These are phyloP conservation scores for Ennomos quercinarius DNA, from an alignment of 2,888 invertebrate species.

Conservation along the genomic window DNA sequence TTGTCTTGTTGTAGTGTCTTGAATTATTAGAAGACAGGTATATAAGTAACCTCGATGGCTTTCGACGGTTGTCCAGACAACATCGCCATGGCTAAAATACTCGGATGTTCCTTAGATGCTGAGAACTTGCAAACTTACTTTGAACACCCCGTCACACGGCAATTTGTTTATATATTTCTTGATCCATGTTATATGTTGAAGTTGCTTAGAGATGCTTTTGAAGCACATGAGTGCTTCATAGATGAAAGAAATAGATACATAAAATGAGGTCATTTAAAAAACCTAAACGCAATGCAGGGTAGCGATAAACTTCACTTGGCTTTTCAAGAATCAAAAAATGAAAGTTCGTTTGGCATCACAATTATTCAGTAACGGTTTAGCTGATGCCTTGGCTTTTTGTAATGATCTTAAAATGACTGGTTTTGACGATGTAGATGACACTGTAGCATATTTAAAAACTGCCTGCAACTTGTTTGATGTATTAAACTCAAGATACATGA, in stretches of 20 bases:
- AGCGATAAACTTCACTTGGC: neutral
- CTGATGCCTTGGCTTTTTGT: neutral
- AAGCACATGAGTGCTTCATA: neutral
- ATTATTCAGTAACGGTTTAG: neutral
- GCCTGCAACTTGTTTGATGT: neutral
- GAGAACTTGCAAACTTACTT: neutral
- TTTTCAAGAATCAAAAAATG: neutral
- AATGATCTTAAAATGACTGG: neutral
- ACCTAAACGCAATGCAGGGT: neutral
- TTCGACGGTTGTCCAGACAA: neutral
- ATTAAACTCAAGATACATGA: too few species aligned
- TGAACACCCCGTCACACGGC: too few species aligned
- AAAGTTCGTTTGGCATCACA: neutral
- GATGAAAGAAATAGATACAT: neutral
- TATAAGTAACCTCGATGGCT: neutral
- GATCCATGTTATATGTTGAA: neutral
- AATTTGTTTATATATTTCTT: neutral
- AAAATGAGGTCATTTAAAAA: neutral
- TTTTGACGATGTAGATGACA: neutral
- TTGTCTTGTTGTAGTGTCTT: neutral
- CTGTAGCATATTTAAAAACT: neutral
- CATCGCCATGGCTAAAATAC: neutral
- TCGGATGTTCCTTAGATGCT: conserved; percentile 1
- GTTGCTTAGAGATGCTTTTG: neutral
- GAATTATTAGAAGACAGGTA: conserved; percentile 3